phyloP scores from a whole-genome alignment of 2,888 invertebrate genomes.

The Xestoiulus laeticollis region DNA sequence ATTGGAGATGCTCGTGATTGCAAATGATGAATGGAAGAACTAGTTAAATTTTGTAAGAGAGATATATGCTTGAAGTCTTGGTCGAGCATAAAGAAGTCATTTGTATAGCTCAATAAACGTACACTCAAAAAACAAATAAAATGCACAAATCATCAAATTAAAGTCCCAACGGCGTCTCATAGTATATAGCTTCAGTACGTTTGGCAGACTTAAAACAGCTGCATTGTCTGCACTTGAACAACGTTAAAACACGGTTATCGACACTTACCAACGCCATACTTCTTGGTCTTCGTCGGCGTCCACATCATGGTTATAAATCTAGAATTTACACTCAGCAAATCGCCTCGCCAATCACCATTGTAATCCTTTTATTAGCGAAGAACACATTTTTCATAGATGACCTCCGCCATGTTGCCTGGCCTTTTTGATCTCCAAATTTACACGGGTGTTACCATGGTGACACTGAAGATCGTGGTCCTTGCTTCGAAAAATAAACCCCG shows the following conservation, averaged over 20 bases:
- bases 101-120: too few species aligned
- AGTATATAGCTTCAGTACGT: background rate
- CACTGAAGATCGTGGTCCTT: background rate
- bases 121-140: background rate
- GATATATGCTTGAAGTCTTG: background rate
- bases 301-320: conserved; percentile 59
- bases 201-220: background rate
- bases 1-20: too few species aligned
- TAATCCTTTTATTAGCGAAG: background rate
- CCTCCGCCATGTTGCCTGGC: conserved; percentile 2
- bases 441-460: conserved; percentile 26
- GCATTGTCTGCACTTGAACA: background rate
- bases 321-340: conserved; percentile 16
- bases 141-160: background rate
- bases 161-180: background rate
- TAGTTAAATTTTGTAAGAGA: background rate
- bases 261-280: conserved; percentile 61
- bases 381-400: background rate
- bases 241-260: background rate
- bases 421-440: conserved; percentile 16
- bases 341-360: background rate
- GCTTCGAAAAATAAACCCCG: background rate
- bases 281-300: conserved; percentile 61
- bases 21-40: background rate
- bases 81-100: too few species aligned